Conservation (phyloP, 2,113 vertebrate species). For the Carettochelys insculpta region DNA sequence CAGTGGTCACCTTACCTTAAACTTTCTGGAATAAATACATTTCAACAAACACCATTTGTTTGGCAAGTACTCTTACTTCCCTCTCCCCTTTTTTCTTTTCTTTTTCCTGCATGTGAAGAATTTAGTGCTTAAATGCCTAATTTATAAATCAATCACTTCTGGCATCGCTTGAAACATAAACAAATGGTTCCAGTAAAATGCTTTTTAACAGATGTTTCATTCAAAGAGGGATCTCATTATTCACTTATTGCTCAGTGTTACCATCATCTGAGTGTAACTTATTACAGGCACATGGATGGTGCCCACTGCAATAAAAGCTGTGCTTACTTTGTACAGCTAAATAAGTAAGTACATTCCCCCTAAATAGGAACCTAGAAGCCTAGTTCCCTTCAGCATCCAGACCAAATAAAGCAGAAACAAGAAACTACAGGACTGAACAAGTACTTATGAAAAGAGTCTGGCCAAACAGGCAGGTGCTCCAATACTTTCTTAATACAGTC, state of each 20-base stretch:
- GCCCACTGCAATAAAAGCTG: background rate
- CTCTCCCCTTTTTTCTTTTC: background rate
- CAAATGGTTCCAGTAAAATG: background rate
- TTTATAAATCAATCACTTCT: background rate
- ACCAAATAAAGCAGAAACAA: background rate
- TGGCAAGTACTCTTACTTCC: background rate
- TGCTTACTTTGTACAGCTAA: background rate
- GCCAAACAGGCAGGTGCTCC: background rate
- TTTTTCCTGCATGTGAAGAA: background rate
- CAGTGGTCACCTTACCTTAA: too few species aligned
- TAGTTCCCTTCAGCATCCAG: background rate
- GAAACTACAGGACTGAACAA: background rate
- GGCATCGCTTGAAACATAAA: background rate
- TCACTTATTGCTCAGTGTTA: accelerated
- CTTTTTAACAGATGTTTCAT: background rate
- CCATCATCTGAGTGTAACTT: background rate
- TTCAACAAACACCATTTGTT: accelerated
- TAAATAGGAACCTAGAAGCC: background rate
- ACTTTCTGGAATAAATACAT: background rate
- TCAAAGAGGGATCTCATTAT: accelerated
- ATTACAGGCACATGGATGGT: background rate
- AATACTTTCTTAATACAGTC: background rate
- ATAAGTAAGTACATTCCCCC: background rate
- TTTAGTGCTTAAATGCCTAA: background rate
- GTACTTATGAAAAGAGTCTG: background rate